Percentiles rank a stretch among this genome's conserved stretches.
phyloP scores from a whole-genome alignment of 2,113 vertebrate genomes.

The Psittacula cyanocephala region DNA sequence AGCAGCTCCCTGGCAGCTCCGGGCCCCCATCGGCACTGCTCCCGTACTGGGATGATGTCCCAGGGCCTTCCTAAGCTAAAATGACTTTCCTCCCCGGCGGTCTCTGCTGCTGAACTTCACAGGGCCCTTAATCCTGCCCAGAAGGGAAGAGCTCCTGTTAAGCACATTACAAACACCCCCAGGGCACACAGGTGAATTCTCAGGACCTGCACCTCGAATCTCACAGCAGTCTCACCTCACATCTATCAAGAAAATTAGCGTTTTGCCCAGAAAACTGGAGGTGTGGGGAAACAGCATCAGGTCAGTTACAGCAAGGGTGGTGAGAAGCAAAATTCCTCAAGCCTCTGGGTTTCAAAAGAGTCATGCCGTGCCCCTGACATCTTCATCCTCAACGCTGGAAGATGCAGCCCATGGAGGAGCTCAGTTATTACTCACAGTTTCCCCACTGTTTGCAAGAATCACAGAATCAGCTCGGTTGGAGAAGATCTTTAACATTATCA shows the following conservation, averaged over 20 bases:
- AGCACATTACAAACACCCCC: accelerated
- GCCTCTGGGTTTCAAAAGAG: background rate
- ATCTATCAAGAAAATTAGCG: background rate
- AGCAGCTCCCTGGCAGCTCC: background rate
- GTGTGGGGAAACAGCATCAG: background rate
- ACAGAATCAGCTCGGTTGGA: background rate
- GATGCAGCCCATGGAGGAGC: background rate
- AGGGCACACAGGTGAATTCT: background rate
- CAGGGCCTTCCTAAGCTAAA: background rate
- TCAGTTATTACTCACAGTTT: background rate
- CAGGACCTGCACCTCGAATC: background rate
- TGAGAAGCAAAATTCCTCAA: background rate
- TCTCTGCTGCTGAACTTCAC: background rate
- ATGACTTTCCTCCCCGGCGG: background rate
- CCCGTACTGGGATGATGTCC: background rate
- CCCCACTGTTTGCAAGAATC: accelerated
- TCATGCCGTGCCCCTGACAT: accelerated
- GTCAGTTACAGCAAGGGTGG: background rate
- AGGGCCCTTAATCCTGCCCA: background rate
- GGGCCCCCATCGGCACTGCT: accelerated
- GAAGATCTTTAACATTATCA: background rate
- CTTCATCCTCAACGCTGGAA: background rate
- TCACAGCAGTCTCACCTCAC: accelerated
- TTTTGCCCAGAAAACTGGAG: background rate
- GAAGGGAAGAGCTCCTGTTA: background rate